Percentiles rank a stretch among this genome's conserved stretches.
These are phyloP conservation scores for Verasper variegatus DNA, from an alignment of 2,113 vertebrate genomes.

Conservation along the genomic window DNA sequence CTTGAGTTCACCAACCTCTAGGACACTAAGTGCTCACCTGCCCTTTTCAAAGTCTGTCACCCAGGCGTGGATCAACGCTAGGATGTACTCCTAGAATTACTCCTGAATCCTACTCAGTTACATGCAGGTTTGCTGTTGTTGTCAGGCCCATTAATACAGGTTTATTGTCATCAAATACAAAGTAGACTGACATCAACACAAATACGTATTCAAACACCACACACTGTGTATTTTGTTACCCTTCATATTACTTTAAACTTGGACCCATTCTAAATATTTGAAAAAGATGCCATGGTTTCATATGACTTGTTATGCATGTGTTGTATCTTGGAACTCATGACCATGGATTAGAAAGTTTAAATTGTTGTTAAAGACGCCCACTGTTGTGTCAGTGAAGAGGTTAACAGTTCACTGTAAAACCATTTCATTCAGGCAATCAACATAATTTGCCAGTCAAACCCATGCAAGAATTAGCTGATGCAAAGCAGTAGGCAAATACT, in stretches of 20 bases:
- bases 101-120: neutral
- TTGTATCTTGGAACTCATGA: neutral
- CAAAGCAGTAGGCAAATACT: conserved; percentile 29
- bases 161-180: neutral
- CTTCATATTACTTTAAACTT: neutral
- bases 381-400: neutral
- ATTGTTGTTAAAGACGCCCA: neutral
- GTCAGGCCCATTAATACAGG: neutral
- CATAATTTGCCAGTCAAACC: conserved; percentile 42
- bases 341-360: neutral
- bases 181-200: no score
- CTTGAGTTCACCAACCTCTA: neutral
- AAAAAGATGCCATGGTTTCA: neutral
- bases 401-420: neutral
- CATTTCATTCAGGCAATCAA: conserved; percentile 3
- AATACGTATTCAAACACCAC: neutral
- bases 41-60: neutral
- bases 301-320: neutral
- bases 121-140: neutral
- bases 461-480: neutral
- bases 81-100: neutral
- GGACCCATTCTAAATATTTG: neutral
- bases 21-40: neutral
- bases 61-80: neutral
- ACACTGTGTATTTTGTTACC: no score